phyloP scores from a whole-genome alignment of 2,797 vertebrate species.

The Arrhamphus sclerolepis region DNA sequence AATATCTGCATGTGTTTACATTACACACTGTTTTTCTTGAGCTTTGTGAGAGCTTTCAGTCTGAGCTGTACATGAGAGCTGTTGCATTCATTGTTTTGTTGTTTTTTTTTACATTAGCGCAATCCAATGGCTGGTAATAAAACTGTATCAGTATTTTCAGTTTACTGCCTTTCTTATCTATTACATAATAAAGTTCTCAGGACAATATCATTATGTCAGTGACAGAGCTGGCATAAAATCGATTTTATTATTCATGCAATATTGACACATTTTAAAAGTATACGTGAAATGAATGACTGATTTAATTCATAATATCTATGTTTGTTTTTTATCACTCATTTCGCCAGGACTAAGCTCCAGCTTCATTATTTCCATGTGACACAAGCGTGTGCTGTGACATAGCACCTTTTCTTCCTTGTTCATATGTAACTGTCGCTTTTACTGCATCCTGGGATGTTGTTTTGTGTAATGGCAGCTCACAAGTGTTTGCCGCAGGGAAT shows the following conservation, averaged over 20 bases:
- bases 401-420: conserved; percentile 50
- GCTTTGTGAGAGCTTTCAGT: conserved; percentile 58
- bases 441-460: conserved; percentile 37
- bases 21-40: conserved; percentile 50
- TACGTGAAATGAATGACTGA: neutral
- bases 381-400: conserved; percentile 18
- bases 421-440: conserved; percentile 39
- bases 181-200: conserved; percentile 39
- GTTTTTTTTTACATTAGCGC: conserved; percentile 29
- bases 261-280: neutral
- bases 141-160: conserved; percentile 13
- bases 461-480: conserved; percentile 50
- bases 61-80: conserved; percentile 54
- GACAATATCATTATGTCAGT: neutral
- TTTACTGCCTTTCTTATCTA: conserved; percentile 21
- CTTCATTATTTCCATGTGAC: neutral
- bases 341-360: no score
- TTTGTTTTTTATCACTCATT: neutral
- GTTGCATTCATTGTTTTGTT: conserved; percentile 41
- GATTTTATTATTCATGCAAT: no score
- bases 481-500: conserved; percentile 40
- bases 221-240: no score
- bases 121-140: conserved; percentile 9
- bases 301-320: neutral
- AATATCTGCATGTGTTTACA: conserved; percentile 63